These are phyloP conservation scores for Bucorvus abyssinicus DNA, from an alignment of 2,797 vertebrate genomes.

Conservation along the genomic window DNA sequence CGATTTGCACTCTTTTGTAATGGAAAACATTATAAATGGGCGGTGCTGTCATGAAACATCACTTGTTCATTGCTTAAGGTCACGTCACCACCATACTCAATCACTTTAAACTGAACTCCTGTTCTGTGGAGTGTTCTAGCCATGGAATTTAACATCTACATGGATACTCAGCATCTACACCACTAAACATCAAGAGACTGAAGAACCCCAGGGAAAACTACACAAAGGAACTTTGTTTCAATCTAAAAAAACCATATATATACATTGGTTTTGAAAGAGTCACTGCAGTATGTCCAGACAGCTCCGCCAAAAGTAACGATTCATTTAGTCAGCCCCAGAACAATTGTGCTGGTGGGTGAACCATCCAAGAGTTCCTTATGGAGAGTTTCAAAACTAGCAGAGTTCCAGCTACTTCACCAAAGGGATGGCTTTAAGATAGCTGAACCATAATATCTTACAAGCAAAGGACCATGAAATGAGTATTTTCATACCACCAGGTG, in stretches of 20 bases:
- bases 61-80: background rate
- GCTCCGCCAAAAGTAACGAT: background rate
- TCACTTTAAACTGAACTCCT: background rate
- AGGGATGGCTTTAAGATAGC: background rate
- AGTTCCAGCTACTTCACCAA: background rate
- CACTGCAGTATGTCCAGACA: background rate
- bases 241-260: background rate
- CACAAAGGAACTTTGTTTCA: background rate
- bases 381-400: background rate
- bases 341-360: background rate
- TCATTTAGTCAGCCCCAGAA: background rate
- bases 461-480: background rate
- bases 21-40: background rate
- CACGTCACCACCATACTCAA: background rate
- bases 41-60: background rate
- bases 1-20: background rate
- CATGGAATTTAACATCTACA: background rate
- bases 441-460: background rate
- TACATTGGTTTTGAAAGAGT: background rate
- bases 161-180: background rate
- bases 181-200: background rate
- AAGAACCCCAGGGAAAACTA: background rate
- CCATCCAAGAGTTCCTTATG: background rate
- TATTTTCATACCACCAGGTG: background rate
- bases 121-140: background rate